Evolutionary conservation across 2,888 invertebrate genomes (phyloP), one percentile per base, ranked within the genome.

Genomic region (Dermolepida albohirtum): DNA sequence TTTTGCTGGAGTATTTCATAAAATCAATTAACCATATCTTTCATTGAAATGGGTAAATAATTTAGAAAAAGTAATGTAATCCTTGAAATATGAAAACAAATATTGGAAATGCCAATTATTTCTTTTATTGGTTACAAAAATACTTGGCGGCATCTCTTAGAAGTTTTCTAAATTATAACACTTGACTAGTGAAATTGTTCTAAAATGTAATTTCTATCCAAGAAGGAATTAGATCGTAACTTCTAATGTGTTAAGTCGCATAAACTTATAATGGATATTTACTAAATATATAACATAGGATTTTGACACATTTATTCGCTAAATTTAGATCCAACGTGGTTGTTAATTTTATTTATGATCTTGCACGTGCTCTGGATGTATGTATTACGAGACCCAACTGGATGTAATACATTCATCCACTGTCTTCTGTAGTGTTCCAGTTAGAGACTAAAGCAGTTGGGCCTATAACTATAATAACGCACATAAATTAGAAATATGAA

Each of bases 341-440:
- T 59, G 59, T 59, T 44, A 57, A 59, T 47, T 59, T 59, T 59
- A 59, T 59, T 59, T 59, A 59, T 59, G 59, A 44, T 44, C 17
- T 16, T 29, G 59, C 44, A 44, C 44, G 59, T 59, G 59, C 14
- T 27, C 11, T 5, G 44, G 29, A 59, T 59, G 59, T 47, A 59
- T 59, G 59, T 47, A 27, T 44, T 44, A 44, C n/a, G 41, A 34
- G 55, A 55, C 11, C 8, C 41, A 41, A 39, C 41, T 41, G 10
- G 17, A 12, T 17, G 41, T 22, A 55, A 12, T 6, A 34, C 34
- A 34, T 41, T 41, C 29, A 22, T 40, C 55, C 41, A 40, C 55
- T 16, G 22, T 55, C 17, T 17, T 41, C 11, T 17, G 4, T 10
- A 17, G 14, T 40, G 55, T 40, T 55, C 41, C 41, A 41, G 16